Base-by-base conservation (phyloP, 2,797 vertebrate species). In the Mergus octosetaceus region DNA sequence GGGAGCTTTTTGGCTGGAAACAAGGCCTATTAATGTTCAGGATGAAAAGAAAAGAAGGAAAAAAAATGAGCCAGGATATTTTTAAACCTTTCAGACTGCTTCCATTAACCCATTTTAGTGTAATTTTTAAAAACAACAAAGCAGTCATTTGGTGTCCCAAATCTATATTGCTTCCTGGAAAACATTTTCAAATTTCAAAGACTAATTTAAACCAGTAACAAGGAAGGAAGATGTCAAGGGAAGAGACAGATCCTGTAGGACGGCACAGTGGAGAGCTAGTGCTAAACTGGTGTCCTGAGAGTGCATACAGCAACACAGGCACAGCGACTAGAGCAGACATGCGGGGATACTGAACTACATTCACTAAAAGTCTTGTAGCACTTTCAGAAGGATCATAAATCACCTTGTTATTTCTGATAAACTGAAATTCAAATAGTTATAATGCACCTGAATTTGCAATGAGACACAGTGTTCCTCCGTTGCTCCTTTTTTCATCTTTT, bases 71-170 rank as follows among this genome's bases (percentile, higher is more conserved):
- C 34, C 21, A 18, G 19, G 39, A 4, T 93, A 89, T 94, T 96
- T 94, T 96, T 87, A 81, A 60, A 65, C 30, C n/a, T 90, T 91
- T 83, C 54, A 85, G 66, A 71, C 47, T 88, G 53, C 30, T 92
- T 86, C 58, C 41, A 72, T 85, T 89, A 95, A 91, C 75, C 34
- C 62, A 62, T 73, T 90, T 96, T 71, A 77, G 47, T 32, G 22
- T n/a, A 24, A 24, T 20, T 71, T 78, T 88, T 27, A 38, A 84
- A 92, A 94, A 85, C 30, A 90, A 76, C 62, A 74, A 43, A 83
- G 41, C 14, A 60, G 75, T 76, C 51, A 27, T 21, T 34, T 32
- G 47, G 32, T 53, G 51, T 79, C 71, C 82, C 79, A 88, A 91
- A 94, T 91, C 41, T n/a, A 27, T 57, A 64, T 30, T 20, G 38